Conservation (phyloP, 2,797 vertebrate genomes). For the Tamandua tetradactyla region DNA sequence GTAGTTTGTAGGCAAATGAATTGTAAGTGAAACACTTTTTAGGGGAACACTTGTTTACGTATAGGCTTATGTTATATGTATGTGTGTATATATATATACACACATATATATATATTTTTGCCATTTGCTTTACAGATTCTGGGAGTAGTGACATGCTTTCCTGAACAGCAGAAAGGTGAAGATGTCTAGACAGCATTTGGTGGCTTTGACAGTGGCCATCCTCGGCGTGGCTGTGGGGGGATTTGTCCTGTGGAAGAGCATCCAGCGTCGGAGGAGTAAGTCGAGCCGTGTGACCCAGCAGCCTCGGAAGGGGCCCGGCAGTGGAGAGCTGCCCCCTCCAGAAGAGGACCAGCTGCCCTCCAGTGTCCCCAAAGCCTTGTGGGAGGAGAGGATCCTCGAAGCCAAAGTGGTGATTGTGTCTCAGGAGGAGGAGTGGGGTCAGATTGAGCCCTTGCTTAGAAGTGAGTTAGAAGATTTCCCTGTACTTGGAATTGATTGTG, state of each 20-base stretch:
- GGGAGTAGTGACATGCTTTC: constrained; percentile 58
- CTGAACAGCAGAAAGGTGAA: constrained; percentile 72
- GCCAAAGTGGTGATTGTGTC: constrained; percentile 90
- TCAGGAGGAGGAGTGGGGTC: constrained; percentile 90
- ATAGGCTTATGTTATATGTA: constrained; percentile 32
- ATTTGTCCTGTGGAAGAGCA: constrained; percentile 91
- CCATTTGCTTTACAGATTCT: constrained; percentile 78
- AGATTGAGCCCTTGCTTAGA: constrained; percentile 89
- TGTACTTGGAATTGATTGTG: constrained; percentile 97
- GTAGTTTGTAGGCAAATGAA: neutral
- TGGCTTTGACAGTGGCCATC: constrained; percentile 89
- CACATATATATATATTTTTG: constrained; percentile 32
- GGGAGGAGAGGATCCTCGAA: constrained; percentile 86
- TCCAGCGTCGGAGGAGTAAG: constrained; percentile 86
- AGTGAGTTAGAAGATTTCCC: constrained; percentile 90
- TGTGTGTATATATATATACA: constrained; percentile 10
- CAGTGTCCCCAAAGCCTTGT: constrained; percentile 75
- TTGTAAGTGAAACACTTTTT: neutral
- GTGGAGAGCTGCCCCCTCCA: neutral
- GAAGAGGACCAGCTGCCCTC: constrained; percentile 56
- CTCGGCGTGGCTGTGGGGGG: constrained; percentile 91
- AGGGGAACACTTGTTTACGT: neutral
- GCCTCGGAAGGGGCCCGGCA: neutral
- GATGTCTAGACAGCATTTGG: constrained; percentile 90
- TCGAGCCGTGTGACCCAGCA: neutral